Evolutionary conservation across 2,113 vertebrate species (phyloP).

Genomic region (Atrichornis clamosus): DNA sequence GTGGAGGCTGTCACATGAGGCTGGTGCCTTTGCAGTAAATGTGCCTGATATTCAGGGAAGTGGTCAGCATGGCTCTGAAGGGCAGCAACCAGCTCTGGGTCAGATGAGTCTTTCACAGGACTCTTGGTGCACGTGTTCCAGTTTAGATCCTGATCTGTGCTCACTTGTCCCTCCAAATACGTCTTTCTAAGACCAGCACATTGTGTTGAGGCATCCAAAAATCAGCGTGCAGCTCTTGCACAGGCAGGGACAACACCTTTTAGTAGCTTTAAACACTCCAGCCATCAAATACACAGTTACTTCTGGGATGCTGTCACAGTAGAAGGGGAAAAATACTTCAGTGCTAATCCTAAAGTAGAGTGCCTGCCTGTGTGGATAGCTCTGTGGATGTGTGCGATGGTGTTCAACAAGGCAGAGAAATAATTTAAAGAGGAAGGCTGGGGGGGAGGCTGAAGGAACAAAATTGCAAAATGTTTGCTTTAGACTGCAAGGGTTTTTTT

Average conservation of each 20-base stretch:
- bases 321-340: neutral
- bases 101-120: neutral
- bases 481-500: neutral
- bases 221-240: neutral
- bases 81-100: neutral
- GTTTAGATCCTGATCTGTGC: neutral
- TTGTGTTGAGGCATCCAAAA: neutral
- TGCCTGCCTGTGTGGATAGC: neutral
- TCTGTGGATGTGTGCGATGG: neutral
- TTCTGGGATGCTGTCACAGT: neutral
- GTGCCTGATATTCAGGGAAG: neutral
- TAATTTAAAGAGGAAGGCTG: neutral
- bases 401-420: neutral
- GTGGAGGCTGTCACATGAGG: conserved; percentile 41
- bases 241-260: neutral
- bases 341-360: neutral
- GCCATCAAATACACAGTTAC: neutral
- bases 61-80: neutral
- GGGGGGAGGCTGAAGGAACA: neutral
- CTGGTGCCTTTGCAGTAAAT: neutral
- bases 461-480: neutral
- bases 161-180: neutral
- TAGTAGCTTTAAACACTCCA: neutral
- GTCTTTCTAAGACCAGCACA: neutral
- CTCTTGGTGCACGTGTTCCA: rapidly evolving